Conservation (phyloP, 23 tunicate species). For the Phallusia fumigata region DNA sequence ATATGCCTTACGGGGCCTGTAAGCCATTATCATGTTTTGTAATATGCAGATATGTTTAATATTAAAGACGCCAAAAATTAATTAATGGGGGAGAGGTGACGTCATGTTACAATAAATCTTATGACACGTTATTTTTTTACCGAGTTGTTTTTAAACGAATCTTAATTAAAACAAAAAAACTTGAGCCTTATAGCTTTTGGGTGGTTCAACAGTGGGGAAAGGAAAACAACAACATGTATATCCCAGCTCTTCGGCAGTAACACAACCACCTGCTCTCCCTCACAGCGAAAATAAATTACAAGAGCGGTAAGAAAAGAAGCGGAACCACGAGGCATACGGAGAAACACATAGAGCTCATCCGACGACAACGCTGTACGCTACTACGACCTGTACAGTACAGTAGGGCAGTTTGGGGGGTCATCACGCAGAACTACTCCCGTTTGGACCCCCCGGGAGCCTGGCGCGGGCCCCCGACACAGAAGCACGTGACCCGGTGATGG, state of each 20-base stretch:
- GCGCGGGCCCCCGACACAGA: constrained; percentile 9
- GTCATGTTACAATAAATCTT: too few species aligned
- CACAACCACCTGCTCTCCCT: neutral
- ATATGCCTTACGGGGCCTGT: too few species aligned
- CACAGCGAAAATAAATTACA: neutral
- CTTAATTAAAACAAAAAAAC: too few species aligned
- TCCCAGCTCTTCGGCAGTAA: neutral
- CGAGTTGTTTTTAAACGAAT: too few species aligned
- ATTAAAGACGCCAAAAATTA: too few species aligned
- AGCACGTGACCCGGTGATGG: constrained; percentile 12
- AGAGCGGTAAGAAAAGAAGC: neutral
- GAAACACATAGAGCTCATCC: neutral
- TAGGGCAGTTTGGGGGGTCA: neutral
- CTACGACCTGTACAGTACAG: constrained; percentile 7
- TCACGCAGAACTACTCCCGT: constrained; percentile 15
- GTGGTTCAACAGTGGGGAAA: too few species aligned
- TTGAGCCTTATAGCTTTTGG: too few species aligned
- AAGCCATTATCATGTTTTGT: too few species aligned
- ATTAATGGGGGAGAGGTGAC: too few species aligned
- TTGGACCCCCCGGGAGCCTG: neutral
- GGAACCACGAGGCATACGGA: neutral
- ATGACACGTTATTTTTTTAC: too few species aligned
- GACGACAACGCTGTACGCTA: neutral
- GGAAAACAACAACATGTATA: too few species aligned
- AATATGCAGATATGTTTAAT: too few species aligned